Evolutionary conservation across 2,797 vertebrate species (phyloP).

Genomic region (Lacerta bilineata): DNA sequence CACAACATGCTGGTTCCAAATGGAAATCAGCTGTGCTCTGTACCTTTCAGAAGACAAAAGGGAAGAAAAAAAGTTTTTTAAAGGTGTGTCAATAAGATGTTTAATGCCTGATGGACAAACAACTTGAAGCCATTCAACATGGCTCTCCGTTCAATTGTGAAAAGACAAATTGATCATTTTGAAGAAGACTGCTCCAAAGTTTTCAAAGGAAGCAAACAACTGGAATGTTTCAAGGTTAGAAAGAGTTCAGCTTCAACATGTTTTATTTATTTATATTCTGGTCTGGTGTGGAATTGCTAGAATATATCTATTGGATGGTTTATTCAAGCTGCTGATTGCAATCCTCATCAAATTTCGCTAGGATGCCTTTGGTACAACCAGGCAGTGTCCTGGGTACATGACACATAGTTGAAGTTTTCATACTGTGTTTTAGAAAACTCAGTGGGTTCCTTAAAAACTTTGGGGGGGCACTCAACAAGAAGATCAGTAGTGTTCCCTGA

Average conservation of each 20-base stretch:
- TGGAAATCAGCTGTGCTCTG: conserved; percentile 28
- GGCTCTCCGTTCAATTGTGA: conserved; percentile 29
- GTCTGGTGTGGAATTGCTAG: neutral
- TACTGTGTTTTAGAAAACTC: neutral
- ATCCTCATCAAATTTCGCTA: neutral
- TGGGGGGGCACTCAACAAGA: neutral
- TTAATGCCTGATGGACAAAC: conserved; percentile 21
- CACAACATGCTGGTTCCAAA: neutral
- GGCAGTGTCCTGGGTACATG: neutral
- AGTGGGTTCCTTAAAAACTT: neutral
- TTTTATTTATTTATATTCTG: neutral
- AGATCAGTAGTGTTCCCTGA: neutral
- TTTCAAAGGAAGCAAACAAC: conserved; percentile 22
- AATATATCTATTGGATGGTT: neutral
- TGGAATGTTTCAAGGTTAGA: neutral
- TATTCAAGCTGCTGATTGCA: conserved; percentile 4
- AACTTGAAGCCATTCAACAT: neutral
- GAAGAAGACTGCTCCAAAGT: neutral
- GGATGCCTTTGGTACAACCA: neutral
- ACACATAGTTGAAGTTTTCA: neutral
- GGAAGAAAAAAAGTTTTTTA: neutral
- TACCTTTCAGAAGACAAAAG: conserved; percentile 16
- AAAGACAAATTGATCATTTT: conserved; percentile 1
- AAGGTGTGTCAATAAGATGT: conserved; percentile 33
- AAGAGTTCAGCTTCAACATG: conserved; percentile 3